phyloP scores from a whole-genome alignment of 2,797 vertebrate genomes.

The Orestias chungarensis region DNA sequence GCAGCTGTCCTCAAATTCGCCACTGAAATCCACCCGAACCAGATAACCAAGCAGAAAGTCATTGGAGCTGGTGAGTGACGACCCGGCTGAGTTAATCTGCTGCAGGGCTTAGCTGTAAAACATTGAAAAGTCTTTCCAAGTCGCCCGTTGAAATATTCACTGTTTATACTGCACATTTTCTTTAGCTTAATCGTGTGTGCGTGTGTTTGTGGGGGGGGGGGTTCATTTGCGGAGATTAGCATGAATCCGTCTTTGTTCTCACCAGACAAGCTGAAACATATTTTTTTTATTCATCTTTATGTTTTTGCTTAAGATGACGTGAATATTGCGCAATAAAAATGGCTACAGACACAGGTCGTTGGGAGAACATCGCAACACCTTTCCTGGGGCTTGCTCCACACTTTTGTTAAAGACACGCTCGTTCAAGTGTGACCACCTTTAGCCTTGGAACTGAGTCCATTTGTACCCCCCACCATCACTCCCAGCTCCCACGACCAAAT shows the following conservation, averaged over 20 bases:
- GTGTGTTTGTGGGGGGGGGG: too few relatives aligned
- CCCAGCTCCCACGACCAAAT: slow-evolving; percentile 65
- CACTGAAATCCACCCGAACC: slow-evolving; percentile 91
- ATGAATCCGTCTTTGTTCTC: slow-evolving; percentile 53
- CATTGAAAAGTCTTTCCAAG: slow-evolving; percentile 65
- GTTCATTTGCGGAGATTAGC: slow-evolving; percentile 64
- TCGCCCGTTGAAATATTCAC: slow-evolving; percentile 8
- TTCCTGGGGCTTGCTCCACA: slow-evolving; percentile 16
- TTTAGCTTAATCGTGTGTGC: slow-evolving; percentile 50
- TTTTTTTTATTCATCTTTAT: slow-evolving; percentile 57
- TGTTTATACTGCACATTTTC: slow-evolving; percentile 67
- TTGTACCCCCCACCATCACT: slow-evolving; percentile 11
- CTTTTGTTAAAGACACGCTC: slow-evolving; percentile 49
- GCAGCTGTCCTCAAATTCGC: slow-evolving; percentile 95
- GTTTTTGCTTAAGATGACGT: slow-evolving; percentile 44
- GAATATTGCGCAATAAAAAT: slow-evolving; percentile 40
- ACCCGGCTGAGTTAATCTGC: slow-evolving; percentile 47
- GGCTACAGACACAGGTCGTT: slow-evolving; percentile 49
- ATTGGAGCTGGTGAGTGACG: slow-evolving; percentile 91
- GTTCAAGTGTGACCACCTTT: slow-evolving; percentile 69
- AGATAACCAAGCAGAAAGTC: slow-evolving; percentile 94
- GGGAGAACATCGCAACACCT: slow-evolving; percentile 52
- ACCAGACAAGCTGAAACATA: slow-evolving; percentile 69
- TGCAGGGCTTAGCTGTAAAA: slow-evolving; percentile 41
- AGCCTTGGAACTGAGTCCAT: slow-evolving; percentile 64